phyloP scores from a whole-genome alignment of 2,888 invertebrate species.

The Baronia brevicornis region DNA sequence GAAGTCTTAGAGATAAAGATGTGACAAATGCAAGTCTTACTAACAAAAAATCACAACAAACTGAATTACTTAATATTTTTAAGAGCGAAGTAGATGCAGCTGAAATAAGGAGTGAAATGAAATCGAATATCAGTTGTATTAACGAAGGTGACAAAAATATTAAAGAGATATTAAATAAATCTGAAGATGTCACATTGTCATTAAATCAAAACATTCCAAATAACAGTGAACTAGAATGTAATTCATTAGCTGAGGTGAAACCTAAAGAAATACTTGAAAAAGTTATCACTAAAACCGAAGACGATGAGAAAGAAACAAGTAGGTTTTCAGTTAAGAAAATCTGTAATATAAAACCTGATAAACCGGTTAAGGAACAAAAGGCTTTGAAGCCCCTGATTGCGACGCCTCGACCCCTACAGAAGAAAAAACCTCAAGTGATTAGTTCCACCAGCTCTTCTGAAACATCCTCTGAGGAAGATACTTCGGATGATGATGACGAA shows the following conservation, averaged over 20 bases:
- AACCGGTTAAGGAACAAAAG: slow-evolving; percentile 70
- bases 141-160: slow-evolving; percentile 8
- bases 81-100: not conserved
- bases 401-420: slow-evolving; percentile 77
- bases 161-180: slow-evolving; percentile 25
- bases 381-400: slow-evolving; percentile 75
- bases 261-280: slow-evolving; percentile 1
- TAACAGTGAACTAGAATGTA: slow-evolving; percentile 2
- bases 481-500: slow-evolving; percentile 57
- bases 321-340: slow-evolving; percentile 3
- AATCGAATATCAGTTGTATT: slow-evolving; percentile 1
- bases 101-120: slow-evolving; percentile 1
- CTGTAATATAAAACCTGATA: slow-evolving; percentile 8
- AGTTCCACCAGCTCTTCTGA: slow-evolving; percentile 60
- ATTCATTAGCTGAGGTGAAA: slow-evolving; percentile 1
- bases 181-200: too few species aligned
- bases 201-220: slow-evolving; percentile 24
- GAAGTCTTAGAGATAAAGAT: not conserved
- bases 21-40: not conserved
- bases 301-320: slow-evolving; percentile 1
- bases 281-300: not conserved
- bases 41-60: slow-evolving; percentile 2
- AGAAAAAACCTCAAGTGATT: slow-evolving; percentile 59
- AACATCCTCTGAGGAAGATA: slow-evolving; percentile 59
- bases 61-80: slow-evolving; percentile 1